Base-by-base conservation (phyloP, 2,797 vertebrate species). In the Mallotus villosus region DNA sequence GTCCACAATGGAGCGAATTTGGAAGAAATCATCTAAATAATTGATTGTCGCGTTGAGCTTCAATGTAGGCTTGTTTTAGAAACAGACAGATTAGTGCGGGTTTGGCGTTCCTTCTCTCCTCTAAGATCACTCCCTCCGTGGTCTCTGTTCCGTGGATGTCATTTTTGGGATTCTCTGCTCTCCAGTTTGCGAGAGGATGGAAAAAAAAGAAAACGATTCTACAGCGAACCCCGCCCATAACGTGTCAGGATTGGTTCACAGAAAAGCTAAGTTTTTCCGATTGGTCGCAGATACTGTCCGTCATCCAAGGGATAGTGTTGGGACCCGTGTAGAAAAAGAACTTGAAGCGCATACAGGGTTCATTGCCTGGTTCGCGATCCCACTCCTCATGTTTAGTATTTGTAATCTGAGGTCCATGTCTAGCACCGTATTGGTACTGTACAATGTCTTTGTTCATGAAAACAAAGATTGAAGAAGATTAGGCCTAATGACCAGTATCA, bases 161-260 rank as follows among this genome's bases (percentile, higher is more conserved):
- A 90, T 90, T 87, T 91, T 92, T 81, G 84, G 83, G 87, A 87
- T 85, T 80, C 82, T 88, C 84, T 82, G 37, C 82, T 81, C 81
- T 72, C 17, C 68, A 75, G 78, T 85, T 81, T 86, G 82, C 69
- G 66, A 71, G 68, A 73, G 71, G 22, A 68, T 71, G 25, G 66
- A 66, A 75, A 32, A 32, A 68, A 32, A 68, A 75, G 78, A 78
- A 68, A 63, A 51, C 17, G 12, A 53, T n/a, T 2, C 22, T 3
- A 12, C 57, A 68, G 64, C 7, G 74, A 78, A 67, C 76, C 84
- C 89, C 90, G 85, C 92, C 92, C 61, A 9, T 32, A 1, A 49
- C 5, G 5, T 5, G 9, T 69, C 61, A 2, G 6, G 78, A 92
- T 91, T 92, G 91, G 91, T 53, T 29, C 37, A 29, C 6, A 27